Conservation (phyloP, 2,888 invertebrate genomes). For the Yponomeuta plumbellus region DNA sequence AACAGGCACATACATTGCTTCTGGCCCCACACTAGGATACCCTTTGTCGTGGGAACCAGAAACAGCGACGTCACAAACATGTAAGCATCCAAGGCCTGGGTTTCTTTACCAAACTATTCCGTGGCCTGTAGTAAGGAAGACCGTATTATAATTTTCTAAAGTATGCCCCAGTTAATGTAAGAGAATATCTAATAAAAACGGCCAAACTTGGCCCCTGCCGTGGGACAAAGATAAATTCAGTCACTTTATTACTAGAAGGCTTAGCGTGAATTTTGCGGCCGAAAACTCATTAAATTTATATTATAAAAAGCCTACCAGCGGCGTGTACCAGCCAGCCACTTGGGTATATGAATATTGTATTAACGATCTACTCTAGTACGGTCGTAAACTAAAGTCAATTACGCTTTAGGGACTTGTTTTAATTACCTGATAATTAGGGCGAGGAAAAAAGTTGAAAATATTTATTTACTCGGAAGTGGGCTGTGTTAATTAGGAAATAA, state of each 20-base stretch:
- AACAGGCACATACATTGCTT: too few species aligned
- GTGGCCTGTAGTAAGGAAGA: too few species aligned
- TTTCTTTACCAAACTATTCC: too few species aligned
- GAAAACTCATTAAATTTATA: slow-evolving; percentile 2
- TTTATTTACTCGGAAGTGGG: too few species aligned
- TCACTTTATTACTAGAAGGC: neutral
- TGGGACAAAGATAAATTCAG: neutral
- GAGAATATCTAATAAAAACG: neutral
- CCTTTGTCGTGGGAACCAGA: too few species aligned
- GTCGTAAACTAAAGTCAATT: neutral
- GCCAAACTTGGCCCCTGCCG: neutral
- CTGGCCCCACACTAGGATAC: too few species aligned
- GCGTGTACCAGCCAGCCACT: neutral
- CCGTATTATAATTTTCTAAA: too few species aligned
- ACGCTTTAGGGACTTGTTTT: neutral
- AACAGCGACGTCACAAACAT: too few species aligned
- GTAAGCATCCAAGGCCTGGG: too few species aligned
- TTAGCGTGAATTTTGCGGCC: neutral
- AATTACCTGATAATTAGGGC: neutral
- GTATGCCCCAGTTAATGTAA: too few species aligned
- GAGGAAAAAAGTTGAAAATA: too few species aligned
- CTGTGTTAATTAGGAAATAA: too few species aligned
- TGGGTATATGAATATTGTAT: neutral
- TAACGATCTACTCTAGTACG: neutral
- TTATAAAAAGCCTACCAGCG: neutral